phyloP scores from a whole-genome alignment of 2,113 vertebrate species.

The Nipponia nippon region DNA sequence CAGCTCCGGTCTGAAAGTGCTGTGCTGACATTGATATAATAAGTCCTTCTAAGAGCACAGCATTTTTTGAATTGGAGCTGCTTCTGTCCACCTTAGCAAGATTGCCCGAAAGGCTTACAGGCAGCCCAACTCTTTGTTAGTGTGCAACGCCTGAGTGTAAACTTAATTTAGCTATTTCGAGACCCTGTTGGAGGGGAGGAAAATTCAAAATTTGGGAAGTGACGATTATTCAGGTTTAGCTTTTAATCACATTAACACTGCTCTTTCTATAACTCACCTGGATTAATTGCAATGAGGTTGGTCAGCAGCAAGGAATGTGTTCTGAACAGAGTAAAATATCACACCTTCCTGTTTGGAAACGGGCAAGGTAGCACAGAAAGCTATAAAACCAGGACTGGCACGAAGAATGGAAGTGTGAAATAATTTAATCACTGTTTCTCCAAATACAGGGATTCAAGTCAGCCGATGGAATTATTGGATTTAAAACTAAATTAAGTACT shows the following conservation, averaged over 20 bases:
- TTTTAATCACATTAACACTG: neutral
- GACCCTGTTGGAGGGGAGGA: neutral
- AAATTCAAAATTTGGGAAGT: neutral
- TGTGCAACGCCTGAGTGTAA: neutral
- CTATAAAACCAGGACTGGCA: neutral
- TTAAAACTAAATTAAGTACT: neutral
- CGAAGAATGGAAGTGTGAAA: neutral
- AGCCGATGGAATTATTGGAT: neutral
- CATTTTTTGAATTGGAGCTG: neutral
- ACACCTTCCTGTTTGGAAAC: neutral
- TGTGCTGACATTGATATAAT: neutral
- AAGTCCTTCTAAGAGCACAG: neutral
- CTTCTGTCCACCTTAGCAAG: neutral
- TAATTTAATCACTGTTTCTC: constrained; percentile 13
- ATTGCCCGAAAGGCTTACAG: neutral
- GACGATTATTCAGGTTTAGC: neutral
- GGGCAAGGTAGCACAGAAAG: neutral
- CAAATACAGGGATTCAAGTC: neutral
- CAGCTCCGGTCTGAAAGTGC: neutral
- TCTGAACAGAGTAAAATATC: neutral
- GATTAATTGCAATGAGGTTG: neutral
- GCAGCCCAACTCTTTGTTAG: neutral
- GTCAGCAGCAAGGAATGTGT: neutral
- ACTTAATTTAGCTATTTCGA: neutral
- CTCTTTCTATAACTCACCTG: neutral